Evolutionary conservation across 2,888 invertebrate species (phyloP).

Genomic region (Plebejus melissa): DNA sequence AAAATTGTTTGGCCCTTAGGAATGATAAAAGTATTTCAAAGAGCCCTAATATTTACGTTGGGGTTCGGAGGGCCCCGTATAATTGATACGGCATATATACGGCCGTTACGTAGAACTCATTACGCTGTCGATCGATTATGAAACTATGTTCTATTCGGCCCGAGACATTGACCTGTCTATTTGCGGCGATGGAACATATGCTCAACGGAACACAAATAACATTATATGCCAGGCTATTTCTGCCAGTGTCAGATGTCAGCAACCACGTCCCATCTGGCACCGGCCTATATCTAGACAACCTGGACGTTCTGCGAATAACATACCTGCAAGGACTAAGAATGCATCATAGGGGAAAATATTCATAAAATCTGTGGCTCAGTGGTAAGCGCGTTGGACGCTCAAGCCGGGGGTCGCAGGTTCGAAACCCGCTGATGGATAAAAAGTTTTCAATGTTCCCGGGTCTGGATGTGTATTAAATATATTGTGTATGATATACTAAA

Average conservation of each 20-base stretch:
- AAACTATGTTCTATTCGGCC: conserved; percentile 47
- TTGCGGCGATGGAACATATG: conserved; percentile 48
- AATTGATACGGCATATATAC: too few species aligned
- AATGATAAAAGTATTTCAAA: too few species aligned
- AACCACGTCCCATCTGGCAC: conserved; percentile 28
- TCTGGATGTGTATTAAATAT: too few species aligned
- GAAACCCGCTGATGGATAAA: too few species aligned
- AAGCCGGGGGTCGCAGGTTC: too few species aligned
- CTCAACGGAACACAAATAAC: conserved; percentile 40
- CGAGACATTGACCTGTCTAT: conserved; percentile 74
- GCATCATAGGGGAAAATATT: background rate
- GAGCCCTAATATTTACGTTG: too few species aligned
- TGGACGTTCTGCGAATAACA: background rate
- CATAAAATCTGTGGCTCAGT: background rate
- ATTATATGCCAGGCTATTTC: conserved; percentile 65
- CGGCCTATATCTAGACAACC: conserved; percentile 17
- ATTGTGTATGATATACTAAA: too few species aligned
- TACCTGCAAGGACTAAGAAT: background rate
- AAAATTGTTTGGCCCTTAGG: too few species aligned
- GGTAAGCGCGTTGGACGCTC: too few species aligned
- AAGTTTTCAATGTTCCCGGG: too few species aligned
- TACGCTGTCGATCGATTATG: conserved; percentile 32
- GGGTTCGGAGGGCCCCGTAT: too few species aligned
- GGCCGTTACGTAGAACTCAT: conserved; percentile 12
- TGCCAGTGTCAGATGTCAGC: conserved; percentile 42